Evolutionary conservation across 2,888 invertebrate genomes (phyloP), one percentile per base, ranked within the genome.

Genomic region (Drymonia ruficornis): DNA sequence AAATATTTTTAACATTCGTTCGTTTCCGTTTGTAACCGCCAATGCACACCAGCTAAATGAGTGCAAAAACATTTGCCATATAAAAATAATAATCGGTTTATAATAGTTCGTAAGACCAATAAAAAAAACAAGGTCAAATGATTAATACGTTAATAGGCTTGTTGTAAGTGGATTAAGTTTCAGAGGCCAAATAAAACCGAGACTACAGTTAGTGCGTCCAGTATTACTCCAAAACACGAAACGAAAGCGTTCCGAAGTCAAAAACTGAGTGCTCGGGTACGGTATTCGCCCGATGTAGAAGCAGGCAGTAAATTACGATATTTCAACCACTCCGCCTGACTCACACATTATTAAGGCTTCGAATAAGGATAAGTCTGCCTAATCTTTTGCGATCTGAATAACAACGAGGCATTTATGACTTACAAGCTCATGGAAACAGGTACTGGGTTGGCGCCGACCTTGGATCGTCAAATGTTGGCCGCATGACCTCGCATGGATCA

Each of bases 391-490:
- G 55, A 69, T 70, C 62, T 56, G 74, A 75, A 80, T 82, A 70
- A 63, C 72, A 78, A 79, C 78, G 59, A 79, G 65, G 47, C 62
- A 58, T 57, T 73, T 72, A 71, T 65, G 61, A 68, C 47, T 62
- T 67, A 63, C 67, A 65, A 67, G 67, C 51, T 53, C 55, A 53
- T 69, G 63, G 67, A 62, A 67, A 62, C 74, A 75, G 73, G 71
- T 78, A 81, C 68, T 65, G 59, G 56, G 56, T 36, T 64, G 65
- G 61, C 52, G 62, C 51, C 74, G 85, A 80, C 89, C 89, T 89
- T 89, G 89, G 80, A 68, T 69, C 67, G 76, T 84, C 86, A 81
- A 89, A 89, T 85, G 83, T 83, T 84, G 74, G 78, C 34, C 34
- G 34, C 34, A 16, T 47, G 87, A 81, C 90, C 90, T 90, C 89